Percentiles rank a stretch among this genome's conserved stretches.
Conservation (phyloP, 2,797 vertebrate species). For the Capromys pilorides region DNA sequence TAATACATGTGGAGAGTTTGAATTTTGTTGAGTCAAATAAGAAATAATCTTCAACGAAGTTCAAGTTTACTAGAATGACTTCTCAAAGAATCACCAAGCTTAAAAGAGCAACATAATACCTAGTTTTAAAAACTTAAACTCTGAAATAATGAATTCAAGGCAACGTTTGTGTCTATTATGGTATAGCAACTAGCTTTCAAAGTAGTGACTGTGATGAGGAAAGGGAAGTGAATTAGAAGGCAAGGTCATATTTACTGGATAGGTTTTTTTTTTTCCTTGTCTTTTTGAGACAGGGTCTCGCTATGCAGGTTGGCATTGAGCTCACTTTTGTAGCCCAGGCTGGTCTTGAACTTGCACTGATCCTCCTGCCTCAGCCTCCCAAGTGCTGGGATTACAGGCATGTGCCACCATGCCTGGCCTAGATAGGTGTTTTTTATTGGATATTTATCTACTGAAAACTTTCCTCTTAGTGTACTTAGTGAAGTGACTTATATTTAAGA, state of each 20-base stretch:
- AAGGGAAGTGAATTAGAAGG: neutral
- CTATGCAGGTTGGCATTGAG: too few relatives aligned
- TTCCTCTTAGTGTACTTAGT: neutral
- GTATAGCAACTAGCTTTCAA: neutral
- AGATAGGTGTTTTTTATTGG: too few relatives aligned
- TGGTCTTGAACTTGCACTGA: too few relatives aligned
- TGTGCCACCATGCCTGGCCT: too few relatives aligned
- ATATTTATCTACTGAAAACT: neutral
- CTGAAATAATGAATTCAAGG: conserved; percentile 15
- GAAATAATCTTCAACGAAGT: conserved; percentile 4
- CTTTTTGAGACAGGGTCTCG: too few relatives aligned
- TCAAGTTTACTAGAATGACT: neutral
- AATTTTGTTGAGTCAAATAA: neutral
- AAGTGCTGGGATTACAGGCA: too few relatives aligned
- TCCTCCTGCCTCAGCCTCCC: too few relatives aligned
- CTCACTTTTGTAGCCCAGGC: too few relatives aligned
- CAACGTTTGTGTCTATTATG: neutral
- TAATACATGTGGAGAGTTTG: neutral
- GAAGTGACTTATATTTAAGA: neutral
- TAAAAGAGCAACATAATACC: neutral
- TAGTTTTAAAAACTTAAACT: conserved; percentile 28
- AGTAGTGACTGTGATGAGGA: neutral
- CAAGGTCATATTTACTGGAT: neutral
- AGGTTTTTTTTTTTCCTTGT: too few relatives aligned
- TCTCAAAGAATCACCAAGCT: conserved; percentile 22